phyloP scores from a whole-genome alignment of 2,113 vertebrate genomes.

The Camelus bactrianus region DNA sequence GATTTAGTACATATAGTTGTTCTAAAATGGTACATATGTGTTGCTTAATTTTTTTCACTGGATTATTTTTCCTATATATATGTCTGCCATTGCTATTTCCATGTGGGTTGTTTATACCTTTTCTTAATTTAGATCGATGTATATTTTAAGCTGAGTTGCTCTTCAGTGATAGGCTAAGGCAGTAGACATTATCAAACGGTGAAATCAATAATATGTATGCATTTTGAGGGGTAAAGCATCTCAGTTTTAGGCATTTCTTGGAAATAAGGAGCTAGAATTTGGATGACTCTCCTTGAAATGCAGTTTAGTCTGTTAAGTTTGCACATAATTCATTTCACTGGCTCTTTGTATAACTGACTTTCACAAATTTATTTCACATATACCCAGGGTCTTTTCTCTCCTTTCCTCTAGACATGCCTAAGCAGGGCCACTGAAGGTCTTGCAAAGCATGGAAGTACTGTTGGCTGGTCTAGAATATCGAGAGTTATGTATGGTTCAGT shows the following conservation, averaged over 20 bases:
- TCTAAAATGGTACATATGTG: background rate
- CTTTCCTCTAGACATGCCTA: background rate
- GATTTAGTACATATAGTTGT: background rate
- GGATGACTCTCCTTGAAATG: background rate
- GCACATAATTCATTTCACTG: background rate
- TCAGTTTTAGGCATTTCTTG: background rate
- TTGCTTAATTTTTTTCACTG: background rate
- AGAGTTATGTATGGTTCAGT: slow-evolving; percentile 18
- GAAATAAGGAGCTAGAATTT: slow-evolving; percentile 32
- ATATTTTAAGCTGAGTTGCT: slow-evolving; percentile 21
- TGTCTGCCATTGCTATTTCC: background rate
- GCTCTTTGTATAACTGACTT: background rate
- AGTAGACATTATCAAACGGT: background rate
- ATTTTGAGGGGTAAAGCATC: background rate
- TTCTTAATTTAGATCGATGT: background rate
- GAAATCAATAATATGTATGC: background rate
- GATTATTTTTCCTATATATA: background rate
- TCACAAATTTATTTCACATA: background rate
- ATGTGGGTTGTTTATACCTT: background rate
- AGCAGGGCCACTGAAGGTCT: background rate
- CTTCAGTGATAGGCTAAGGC: background rate
- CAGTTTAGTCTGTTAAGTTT: background rate
- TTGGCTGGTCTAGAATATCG: background rate
- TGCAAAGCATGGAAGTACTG: background rate
- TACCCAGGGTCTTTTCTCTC: background rate